These are phyloP conservation scores for Heliconius erato DNA, from an alignment of 2,888 invertebrate species.

Conservation along the genomic window DNA sequence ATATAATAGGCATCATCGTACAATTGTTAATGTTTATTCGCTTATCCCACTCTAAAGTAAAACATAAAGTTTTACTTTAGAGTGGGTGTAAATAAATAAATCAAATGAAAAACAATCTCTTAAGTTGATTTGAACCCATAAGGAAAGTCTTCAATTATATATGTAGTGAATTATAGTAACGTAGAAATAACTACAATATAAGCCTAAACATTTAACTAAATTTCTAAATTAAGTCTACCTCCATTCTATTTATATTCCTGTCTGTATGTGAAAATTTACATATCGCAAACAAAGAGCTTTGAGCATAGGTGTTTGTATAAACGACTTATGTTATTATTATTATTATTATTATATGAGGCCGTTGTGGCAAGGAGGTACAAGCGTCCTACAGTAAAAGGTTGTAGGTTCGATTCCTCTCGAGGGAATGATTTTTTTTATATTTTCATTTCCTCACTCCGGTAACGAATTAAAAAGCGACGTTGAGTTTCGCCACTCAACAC, in stretches of 20 bases:
- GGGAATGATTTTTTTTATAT: not conserved
- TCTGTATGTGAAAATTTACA: not conserved
- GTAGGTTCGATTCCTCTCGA: not conserved
- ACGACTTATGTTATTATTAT: not conserved
- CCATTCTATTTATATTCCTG: not conserved
- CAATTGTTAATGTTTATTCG: too few relatives aligned
- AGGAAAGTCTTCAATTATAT: not conserved
- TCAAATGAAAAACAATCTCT: too few relatives aligned
- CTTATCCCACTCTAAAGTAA: too few relatives aligned
- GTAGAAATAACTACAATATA: not conserved
- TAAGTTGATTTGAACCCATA: not conserved
- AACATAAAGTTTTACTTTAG: too few relatives aligned
- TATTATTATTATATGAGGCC: not conserved
- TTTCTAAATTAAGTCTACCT: not conserved
- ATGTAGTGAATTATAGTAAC: not conserved
- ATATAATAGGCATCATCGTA: too few relatives aligned
- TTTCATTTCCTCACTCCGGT: not conserved
- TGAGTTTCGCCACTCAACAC: not conserved
- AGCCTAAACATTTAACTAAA: not conserved
- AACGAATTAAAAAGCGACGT: not conserved
- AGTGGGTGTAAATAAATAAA: too few relatives aligned
- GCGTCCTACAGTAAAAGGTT: not conserved
- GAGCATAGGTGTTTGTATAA: not conserved
- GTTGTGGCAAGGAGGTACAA: not conserved
- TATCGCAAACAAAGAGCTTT: not conserved